phyloP scores from a whole-genome alignment of 1,140 invertebrate species.

The Achroia grisella region DNA sequence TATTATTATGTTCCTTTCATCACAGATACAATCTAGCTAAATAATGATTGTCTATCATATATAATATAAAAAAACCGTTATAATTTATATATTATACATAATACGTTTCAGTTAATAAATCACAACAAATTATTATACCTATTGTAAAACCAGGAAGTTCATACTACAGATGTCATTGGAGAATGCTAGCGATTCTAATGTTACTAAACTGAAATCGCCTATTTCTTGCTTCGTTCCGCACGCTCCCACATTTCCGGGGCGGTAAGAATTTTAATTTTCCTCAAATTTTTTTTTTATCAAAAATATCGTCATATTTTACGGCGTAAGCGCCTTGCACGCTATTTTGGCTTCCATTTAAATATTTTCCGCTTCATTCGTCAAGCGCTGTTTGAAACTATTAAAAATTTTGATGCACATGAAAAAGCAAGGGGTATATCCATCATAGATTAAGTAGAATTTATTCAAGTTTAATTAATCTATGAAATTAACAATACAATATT shows the following conservation, averaged over 20 bases:
- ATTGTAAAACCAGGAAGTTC: neutral
- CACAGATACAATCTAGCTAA: too few relatives aligned
- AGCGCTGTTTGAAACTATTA: conserved; percentile 57
- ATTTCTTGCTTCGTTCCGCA: conserved; percentile 45
- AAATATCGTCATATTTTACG: conserved; percentile 61
- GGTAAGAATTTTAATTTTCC: conserved; percentile 56
- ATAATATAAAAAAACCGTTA: too few relatives aligned
- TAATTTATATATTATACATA: too few relatives aligned
- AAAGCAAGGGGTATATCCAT: conserved; percentile 14
- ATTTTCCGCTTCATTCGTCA: conserved; percentile 71
- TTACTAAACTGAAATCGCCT: conserved; percentile 32
- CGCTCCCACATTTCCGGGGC: conserved; percentile 43
- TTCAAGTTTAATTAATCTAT: too few relatives aligned
- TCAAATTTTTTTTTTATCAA: conserved; percentile 35
- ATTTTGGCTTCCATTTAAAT: conserved; percentile 69
- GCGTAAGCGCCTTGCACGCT: conserved; percentile 41
- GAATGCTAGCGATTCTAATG: conserved; percentile 31
- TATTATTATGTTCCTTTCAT: too few relatives aligned
- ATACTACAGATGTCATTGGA: conserved; percentile 2
- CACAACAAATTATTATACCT: too few relatives aligned
- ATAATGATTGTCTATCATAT: too few relatives aligned
- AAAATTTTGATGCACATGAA: conserved; percentile 46
- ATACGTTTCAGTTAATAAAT: too few relatives aligned
- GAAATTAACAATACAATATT: too few relatives aligned
- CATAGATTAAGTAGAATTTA: conserved; percentile 1